Evolutionary conservation across 1,140 invertebrate species (phyloP).

Genomic region (Drosophila tropicalis): DNA sequence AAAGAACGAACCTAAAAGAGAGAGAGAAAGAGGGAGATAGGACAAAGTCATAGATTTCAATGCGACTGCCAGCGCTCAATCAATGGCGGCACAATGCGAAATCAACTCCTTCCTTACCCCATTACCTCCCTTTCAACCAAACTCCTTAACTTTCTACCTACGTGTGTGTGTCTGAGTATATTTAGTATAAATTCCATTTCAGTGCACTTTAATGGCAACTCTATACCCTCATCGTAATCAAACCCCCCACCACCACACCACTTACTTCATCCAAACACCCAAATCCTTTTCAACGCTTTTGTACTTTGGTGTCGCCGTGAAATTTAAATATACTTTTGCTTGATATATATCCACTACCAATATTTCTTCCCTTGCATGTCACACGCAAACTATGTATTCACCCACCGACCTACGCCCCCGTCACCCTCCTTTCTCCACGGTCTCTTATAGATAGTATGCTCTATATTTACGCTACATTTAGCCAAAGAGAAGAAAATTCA

Average conservation of each 20-base stretch:
- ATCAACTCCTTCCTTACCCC: background rate
- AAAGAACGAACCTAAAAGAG: background rate
- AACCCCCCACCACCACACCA: background rate
- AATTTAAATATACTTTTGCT: slow-evolving; percentile 57
- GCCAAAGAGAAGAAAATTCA: slow-evolving; percentile 26
- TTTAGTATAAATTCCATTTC: slow-evolving; percentile 46
- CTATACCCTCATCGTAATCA: slow-evolving; percentile 7
- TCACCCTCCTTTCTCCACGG: slow-evolving; percentile 10
- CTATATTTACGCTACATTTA: slow-evolving; percentile 75
- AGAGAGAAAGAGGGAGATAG: slow-evolving; percentile 13
- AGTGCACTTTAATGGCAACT: slow-evolving; percentile 70
- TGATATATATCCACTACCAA: slow-evolving; percentile 30
- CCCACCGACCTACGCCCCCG: background rate
- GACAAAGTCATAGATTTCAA: slow-evolving; percentile 58
- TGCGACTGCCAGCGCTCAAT: slow-evolving; percentile 25
- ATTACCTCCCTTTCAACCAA: too few species aligned
- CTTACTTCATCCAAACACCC: background rate
- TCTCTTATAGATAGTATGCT: slow-evolving; percentile 41
- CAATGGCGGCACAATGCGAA: slow-evolving; percentile 9
- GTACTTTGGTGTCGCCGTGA: slow-evolving; percentile 41
- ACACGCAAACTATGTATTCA: slow-evolving; percentile 57
- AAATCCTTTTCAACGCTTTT: slow-evolving; percentile 26
- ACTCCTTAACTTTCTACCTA: slow-evolving; percentile 10
- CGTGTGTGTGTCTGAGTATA: slow-evolving; percentile 11
- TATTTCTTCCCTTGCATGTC: slow-evolving; percentile 56